Conservation (phyloP, 1,140 invertebrate species). For the Procambarus clarkii region DNA sequence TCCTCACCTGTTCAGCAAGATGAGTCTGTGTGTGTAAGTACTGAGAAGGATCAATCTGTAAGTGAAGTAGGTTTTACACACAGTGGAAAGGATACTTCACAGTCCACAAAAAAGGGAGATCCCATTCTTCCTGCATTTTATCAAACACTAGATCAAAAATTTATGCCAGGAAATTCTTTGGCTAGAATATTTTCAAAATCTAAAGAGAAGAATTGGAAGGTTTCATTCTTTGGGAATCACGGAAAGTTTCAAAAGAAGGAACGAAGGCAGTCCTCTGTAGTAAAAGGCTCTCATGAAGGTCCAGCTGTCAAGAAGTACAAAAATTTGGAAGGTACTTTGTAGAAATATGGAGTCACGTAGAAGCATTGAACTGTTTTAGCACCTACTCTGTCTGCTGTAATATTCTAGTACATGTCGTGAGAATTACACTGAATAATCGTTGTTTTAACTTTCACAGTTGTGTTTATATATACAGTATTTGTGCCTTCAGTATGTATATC, state of each 20-base stretch:
- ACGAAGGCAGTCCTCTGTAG: neutral
- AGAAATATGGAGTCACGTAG: conserved; percentile 36
- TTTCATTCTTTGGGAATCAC: conserved; percentile 28
- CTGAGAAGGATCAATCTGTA: neutral
- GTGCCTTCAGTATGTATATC: neutral
- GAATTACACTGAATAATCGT: neutral
- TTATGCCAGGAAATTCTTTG: conserved; percentile 20
- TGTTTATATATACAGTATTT: neutral
- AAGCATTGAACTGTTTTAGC: conserved; percentile 1
- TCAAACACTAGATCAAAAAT: conserved; percentile 52
- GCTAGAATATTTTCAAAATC: conserved; percentile 21
- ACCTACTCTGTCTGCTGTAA: neutral
- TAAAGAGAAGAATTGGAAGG: conserved; percentile 54
- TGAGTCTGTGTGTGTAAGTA: neutral
- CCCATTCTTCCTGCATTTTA: conserved; percentile 43
- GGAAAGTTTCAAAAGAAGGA: conserved; percentile 24
- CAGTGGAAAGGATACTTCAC: neutral
- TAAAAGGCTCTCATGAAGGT: conserved; percentile 1
- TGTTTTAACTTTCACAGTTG: neutral
- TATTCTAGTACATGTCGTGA: neutral
- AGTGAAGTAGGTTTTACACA: neutral
- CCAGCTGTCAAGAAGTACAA: conserved; percentile 32
- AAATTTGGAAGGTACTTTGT: conserved; percentile 36
- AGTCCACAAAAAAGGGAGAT: conserved; percentile 11
- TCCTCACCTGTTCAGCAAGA: neutral